Evolutionary conservation across 2,888 invertebrate genomes (phyloP).

Genomic region (Lasioglossum calceatum): DNA sequence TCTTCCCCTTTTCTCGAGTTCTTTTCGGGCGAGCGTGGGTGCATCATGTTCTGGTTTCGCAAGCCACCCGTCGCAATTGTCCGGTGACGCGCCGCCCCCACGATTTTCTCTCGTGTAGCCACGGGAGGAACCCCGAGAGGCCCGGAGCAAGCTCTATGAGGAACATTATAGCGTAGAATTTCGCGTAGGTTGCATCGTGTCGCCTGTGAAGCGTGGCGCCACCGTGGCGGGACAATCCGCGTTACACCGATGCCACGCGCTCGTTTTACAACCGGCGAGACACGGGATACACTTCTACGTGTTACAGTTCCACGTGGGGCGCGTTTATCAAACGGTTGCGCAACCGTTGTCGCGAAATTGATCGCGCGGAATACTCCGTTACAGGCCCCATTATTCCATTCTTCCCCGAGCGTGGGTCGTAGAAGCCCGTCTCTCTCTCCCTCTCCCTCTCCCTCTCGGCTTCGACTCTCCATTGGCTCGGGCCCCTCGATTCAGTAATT

Average conservation of each 20-base stretch:
- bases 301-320: slow-evolving; percentile 60
- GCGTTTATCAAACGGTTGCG: slow-evolving; percentile 61
- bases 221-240: slow-evolving; percentile 75
- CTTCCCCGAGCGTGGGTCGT: slow-evolving; percentile 46
- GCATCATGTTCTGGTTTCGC: slow-evolving; percentile 64
- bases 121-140: slow-evolving; percentile 58
- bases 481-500: slow-evolving; percentile 51
- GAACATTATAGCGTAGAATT: slow-evolving; percentile 70
- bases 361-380: slow-evolving; percentile 55
- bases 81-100: slow-evolving; percentile 68
- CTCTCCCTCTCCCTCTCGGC: background rate
- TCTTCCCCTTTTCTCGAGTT: slow-evolving; percentile 1
- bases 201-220: slow-evolving; percentile 75
- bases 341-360: slow-evolving; percentile 62
- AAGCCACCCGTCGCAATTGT: slow-evolving; percentile 60
- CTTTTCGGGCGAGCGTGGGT: slow-evolving; percentile 61
- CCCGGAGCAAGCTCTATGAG: slow-evolving; percentile 41
- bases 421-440: background rate
- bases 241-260: slow-evolving; percentile 67
- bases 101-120: slow-evolving; percentile 64
- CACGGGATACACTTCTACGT: slow-evolving; percentile 58
- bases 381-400: slow-evolving; percentile 50
- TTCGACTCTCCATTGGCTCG: background rate
- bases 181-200: slow-evolving; percentile 74
- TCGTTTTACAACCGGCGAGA: slow-evolving; percentile 56